Base-by-base conservation (phyloP, 2,888 invertebrate species). In the Conomelus anceps region DNA sequence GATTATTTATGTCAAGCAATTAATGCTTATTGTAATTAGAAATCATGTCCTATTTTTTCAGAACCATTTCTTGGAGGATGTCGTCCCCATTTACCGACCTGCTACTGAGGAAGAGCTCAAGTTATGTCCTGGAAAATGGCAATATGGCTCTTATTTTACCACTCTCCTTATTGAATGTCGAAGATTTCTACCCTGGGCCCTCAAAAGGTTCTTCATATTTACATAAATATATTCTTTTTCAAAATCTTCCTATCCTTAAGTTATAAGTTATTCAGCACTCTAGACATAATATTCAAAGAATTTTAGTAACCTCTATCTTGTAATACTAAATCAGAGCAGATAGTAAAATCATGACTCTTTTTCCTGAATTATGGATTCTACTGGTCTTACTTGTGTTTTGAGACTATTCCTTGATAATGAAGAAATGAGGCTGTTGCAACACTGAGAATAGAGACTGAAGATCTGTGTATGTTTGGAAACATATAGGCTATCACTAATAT, bases 81-180 rank as follows among this genome's bases (percentile, higher is more conserved):
- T 98, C 84, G 94, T 97, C 13, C 97, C 97, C 0, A 93, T 96
- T 85, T 98, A 97, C 92, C 95, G 98, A 90, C 92, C 94, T 89
- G 96, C 96, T 0, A 96, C 95, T 0, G 94, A 95, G 88, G 95
- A 96, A n/a, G 98, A 98, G 93, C 93, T 98, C 22, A 90, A 91
- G 34, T 93, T 97, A 20, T 96, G 96, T 90, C 95, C 96, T 0
- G 96, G 96, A 11, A 94, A 95, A 89, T 97, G 97, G 96, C 97
- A 97, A 93, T 97, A 97, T 92, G 98, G 98, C 0, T 96, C 96
- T 0, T 98, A 95, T 92, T 97, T 96, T 91, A 96, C 96, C 3
- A 98, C 98, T 0, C 92, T 98, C 85, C 94, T 98, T 88, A 96
- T 97, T 0, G 97, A 97, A 92, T 95, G 96, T 91, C 94, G 94